Evolutionary conservation across 2,113 vertebrate species (phyloP), one percentile per base, ranked within the genome.

Genomic region (Ciconia stormi): DNA sequence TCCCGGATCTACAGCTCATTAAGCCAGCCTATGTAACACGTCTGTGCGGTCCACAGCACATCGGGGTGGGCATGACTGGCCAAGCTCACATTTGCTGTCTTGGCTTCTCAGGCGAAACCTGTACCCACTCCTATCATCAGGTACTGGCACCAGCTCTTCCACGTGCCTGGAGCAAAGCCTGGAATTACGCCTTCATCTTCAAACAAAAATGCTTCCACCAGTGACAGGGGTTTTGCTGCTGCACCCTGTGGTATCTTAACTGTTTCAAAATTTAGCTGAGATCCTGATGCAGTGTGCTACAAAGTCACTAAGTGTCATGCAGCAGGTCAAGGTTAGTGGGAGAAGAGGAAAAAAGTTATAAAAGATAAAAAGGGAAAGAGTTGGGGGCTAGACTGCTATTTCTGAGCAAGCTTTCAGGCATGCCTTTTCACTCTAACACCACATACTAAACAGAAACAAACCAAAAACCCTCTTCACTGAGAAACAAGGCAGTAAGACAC

Each of bases 21-120:
- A 72, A 76, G 9, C 3, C 52, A 80, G 16, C 3, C 26, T 36
- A 10, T 0, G 1, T 18, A 80, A 55, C 17, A 25, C 16, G 11
- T 44, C n/a, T 5, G 0, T 7, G 23, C 5, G 0, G 25, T 18
- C 38, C 29, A 30, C 34, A 34, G 59, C 36, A 34, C 8, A 5
- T 22, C 3, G 2, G 30, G n/a, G 32, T 55, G 40, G 26, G 25
- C 26, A 46, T 10, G 27, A 47, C 47, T 25, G 26, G 15, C 29
- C 38, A 46, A n/a, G 32, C 6, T 34, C 53, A 32, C 15, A 6
- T 27, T 59, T 7, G 1, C 8, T 49, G 42, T 6, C 46, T 61
- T 49, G 30, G 26, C 27, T 74, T 84, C 65, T 79, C 40, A 38
- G 34, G 9, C 1, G 0, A 66, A 87, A 49, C 14, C 27, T 44